Evolutionary conservation across 2,113 vertebrate species (phyloP).

Genomic region (Varanus komodoensis): DNA sequence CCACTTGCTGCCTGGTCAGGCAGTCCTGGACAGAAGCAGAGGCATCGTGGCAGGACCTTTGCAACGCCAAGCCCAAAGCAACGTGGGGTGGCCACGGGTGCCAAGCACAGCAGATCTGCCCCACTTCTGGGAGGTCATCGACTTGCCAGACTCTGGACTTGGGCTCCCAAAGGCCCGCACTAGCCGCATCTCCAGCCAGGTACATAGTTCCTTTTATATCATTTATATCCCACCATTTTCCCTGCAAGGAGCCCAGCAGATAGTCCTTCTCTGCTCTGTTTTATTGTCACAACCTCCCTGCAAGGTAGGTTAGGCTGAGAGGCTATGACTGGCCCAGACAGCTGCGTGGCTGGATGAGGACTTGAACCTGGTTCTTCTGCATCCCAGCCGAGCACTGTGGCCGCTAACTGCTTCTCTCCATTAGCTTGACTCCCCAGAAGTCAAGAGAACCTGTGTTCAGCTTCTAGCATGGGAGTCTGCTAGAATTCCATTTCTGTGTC

Average conservation of each 20-base stretch:
- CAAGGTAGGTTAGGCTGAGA: background rate
- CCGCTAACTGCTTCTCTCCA: background rate
- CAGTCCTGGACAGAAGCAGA: slow-evolving; percentile 75
- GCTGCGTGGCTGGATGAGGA: too few relatives aligned
- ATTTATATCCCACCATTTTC: background rate
- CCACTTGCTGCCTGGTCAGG: slow-evolving; percentile 76
- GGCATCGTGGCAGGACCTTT: too few relatives aligned
- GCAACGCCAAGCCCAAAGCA: background rate
- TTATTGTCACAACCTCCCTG: background rate
- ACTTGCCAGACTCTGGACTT: too few relatives aligned
- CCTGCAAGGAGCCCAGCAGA: background rate
- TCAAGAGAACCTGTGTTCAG: background rate
- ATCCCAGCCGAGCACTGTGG: too few relatives aligned
- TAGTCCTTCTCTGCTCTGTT: background rate
- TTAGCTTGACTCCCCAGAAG: background rate
- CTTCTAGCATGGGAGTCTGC: background rate
- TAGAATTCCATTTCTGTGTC: too few relatives aligned
- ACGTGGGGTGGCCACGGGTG: too few relatives aligned
- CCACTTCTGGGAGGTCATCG: too few relatives aligned
- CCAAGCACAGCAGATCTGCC: too few relatives aligned
- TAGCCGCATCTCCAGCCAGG: too few relatives aligned
- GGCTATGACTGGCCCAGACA: too few relatives aligned
- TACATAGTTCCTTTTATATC: background rate
- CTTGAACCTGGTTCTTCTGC: too few relatives aligned
- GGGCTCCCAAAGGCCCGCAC: too few relatives aligned